A percentile compares a stretch with the other conserved stretches of the same genome.
phyloP scores from a whole-genome alignment of 2,888 invertebrate species.

The Lucinisca nassula region DNA sequence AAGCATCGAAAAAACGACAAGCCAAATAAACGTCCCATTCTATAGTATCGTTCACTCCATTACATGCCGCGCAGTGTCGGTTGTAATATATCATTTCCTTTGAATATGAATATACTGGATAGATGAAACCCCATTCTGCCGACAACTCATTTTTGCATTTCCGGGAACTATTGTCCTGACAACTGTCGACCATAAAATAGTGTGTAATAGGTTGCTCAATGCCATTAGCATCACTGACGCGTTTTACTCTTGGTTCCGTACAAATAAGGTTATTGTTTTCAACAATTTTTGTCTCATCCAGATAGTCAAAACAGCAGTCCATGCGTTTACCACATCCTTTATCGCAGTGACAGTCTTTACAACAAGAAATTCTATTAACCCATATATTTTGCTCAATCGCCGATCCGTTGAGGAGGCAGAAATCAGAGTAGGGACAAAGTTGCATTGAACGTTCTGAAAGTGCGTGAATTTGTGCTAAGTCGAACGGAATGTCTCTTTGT shows the following conservation, averaged over 20 bases:
- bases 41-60: background rate
- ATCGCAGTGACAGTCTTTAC: background rate
- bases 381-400: too few species aligned
- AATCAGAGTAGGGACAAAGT: background rate
- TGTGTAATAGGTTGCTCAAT: background rate
- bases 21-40: background rate
- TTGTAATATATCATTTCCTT: background rate
- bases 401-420: background rate
- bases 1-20: too few species aligned
- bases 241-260: background rate
- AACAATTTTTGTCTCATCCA: background rate
- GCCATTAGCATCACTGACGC: background rate
- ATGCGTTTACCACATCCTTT: background rate
- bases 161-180: background rate
- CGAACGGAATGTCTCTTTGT: too few species aligned
- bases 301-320: background rate
- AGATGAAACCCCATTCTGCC: background rate
- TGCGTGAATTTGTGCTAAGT: too few species aligned
- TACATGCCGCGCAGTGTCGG: background rate
- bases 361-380: background rate
- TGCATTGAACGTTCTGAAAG: background rate
- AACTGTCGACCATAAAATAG: background rate
- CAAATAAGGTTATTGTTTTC: background rate
- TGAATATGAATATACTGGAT: background rate
- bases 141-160: background rate